phyloP scores from a whole-genome alignment of 2,797 vertebrate species.

The Coreius guichenoti region DNA sequence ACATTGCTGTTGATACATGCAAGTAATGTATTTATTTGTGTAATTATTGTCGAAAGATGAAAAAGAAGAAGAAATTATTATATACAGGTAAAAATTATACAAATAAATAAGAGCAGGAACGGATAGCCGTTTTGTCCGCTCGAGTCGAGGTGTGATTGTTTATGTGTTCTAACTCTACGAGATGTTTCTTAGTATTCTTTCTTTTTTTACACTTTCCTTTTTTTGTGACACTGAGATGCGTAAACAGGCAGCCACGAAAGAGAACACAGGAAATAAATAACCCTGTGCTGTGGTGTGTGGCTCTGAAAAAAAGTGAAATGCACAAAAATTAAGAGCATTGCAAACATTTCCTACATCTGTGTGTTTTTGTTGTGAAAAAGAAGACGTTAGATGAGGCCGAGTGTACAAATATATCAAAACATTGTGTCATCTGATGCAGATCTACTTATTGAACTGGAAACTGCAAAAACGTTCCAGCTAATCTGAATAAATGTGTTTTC shows the following conservation, averaged over 20 bases:
- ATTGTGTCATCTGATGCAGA: background rate
- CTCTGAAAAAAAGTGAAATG: constrained; percentile 28
- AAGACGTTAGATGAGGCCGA: background rate
- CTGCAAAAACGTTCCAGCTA: constrained; percentile 13
- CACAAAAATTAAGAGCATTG: constrained; percentile 31
- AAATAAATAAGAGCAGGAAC: constrained; percentile 13
- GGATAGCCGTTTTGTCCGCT: background rate
- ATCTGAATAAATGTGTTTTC: constrained; percentile 35
- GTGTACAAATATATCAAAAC: constrained; percentile 20
- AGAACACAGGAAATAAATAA: constrained; percentile 49
- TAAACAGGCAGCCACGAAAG: constrained; percentile 39
- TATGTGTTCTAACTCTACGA: background rate
- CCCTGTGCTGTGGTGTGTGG: constrained; percentile 44
- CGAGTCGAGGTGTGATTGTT: background rate
- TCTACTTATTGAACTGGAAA: constrained; percentile 27
- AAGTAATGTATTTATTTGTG: constrained; percentile 4
- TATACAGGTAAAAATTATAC: constrained; percentile 2
- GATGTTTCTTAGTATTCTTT: constrained; percentile 12
- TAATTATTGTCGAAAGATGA: constrained; percentile 26
- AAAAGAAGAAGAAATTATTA: background rate
- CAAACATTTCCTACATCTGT: constrained; percentile 21
- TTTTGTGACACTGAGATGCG: constrained; percentile 19
- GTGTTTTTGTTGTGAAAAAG: constrained; percentile 18
- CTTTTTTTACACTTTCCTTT: constrained; percentile 25
- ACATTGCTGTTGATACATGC: constrained; percentile 31